Conservation (phyloP, 2,797 vertebrate species). For the Gymnothorax reevesii region DNA sequence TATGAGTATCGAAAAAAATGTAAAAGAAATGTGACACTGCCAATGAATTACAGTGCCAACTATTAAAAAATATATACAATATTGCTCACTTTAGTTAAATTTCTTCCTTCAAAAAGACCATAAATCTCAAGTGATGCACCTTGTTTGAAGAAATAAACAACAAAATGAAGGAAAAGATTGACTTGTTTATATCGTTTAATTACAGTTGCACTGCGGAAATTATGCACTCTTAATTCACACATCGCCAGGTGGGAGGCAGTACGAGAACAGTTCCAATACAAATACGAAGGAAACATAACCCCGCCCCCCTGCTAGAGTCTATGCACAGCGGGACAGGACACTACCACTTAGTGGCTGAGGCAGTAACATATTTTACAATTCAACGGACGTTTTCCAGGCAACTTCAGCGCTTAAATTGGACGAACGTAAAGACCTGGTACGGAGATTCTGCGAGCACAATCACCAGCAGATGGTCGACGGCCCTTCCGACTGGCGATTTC, state of each 20-base stretch:
- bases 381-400: constrained; percentile 33
- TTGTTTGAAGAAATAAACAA: not conserved
- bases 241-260: not conserved
- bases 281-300: constrained; percentile 38
- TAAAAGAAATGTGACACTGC: no score
- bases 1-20: no score
- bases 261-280: constrained; percentile 44
- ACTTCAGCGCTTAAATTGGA: not conserved
- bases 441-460: not conserved
- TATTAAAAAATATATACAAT: no score
- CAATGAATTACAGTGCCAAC: no score
- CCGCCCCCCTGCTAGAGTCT: constrained; percentile 11
- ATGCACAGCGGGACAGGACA: constrained; percentile 35
- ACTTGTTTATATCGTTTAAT: constrained; percentile 52
- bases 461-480: constrained; percentile 9
- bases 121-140: no score
- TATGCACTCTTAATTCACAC: constrained; percentile 30
- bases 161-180: not conserved
- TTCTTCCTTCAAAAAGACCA: no score
- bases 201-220: constrained; percentile 56
- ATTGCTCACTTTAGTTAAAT: no score
- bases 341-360: not conserved
- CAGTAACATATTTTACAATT: constrained; percentile 50
- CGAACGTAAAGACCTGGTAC: not conserved
- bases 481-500: not conserved